Base-by-base conservation (phyloP, 2,113 vertebrate species). In the Hemichromis elongatus region DNA sequence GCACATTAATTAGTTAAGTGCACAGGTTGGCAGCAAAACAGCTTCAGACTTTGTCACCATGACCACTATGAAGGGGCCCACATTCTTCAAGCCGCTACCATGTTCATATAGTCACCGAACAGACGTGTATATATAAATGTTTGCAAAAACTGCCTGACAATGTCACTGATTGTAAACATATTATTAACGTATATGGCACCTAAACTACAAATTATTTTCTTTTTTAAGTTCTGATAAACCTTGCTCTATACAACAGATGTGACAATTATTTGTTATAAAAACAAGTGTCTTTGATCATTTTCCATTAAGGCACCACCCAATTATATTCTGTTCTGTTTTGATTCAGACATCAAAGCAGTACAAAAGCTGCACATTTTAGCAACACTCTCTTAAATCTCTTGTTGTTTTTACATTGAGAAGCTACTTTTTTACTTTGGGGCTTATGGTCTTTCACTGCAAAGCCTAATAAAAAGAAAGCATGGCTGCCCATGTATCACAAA, bases 1-100 rank as follows among this genome's bases (percentile, higher is more conserved):
- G 79, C 54, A 83, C 86, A 86, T 92, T 93, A 83, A 93, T 93
- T 89, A 80, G 70, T 75, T 52, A 52, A 75, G 70, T 75, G 45
- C 45, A 75, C 10, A 50, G 6, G 70, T 75, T 30, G 26, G 45
- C 70, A 75, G 45, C 45, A 52, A 53, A 70, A 82, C 53, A 33
- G 90, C 45, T 85, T 91, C 66, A 78, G 78, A 56, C 80, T 91
- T 47, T 86, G 88, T 93, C 81, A 35, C 79, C 56, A 77, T 84
- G 86, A 77, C 42, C 19, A 55, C 70, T 54, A 13, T 28, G 70
- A 9, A 21, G 52, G 52, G 52, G 52, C n/a, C 19, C 9, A 2
- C 70, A 75, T 52, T 75, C 18, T 75, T 33, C 12, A 52, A 33
- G 45, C 70, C 10, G 6, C 18, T 30, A 47, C 16, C 12, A 73